These are phyloP conservation scores for Gastrophryne carolinensis DNA, from an alignment of 2,797 vertebrate species.

Conservation along the genomic window DNA sequence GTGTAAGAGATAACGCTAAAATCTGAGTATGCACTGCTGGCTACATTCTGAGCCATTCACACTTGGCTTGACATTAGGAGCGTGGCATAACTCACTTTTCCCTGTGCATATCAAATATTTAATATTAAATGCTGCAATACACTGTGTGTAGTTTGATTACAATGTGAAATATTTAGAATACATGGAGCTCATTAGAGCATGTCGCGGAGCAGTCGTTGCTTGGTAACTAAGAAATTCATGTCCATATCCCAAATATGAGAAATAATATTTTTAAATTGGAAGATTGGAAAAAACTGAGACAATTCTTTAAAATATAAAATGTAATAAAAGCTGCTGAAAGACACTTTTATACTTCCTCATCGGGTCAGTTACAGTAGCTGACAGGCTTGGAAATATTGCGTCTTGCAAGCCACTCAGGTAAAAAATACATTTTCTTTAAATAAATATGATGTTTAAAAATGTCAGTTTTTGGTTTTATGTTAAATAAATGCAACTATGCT, in stretches of 20 bases:
- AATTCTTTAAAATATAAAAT: background rate
- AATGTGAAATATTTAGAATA: background rate
- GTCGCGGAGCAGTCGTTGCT: conserved; percentile 3
- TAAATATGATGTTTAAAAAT: too few relatives aligned
- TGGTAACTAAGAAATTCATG: conserved; percentile 8
- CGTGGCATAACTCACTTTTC: background rate
- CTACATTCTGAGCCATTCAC: background rate
- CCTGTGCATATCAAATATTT: background rate
- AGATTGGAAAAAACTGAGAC: background rate
- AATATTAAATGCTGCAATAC: background rate
- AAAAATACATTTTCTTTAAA: too few relatives aligned
- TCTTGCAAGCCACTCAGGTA: too few relatives aligned
- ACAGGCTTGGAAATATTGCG: too few relatives aligned
- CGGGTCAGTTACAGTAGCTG: too few relatives aligned
- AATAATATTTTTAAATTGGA: background rate
- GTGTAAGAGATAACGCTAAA: too few relatives aligned
- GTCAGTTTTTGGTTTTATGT: too few relatives aligned
- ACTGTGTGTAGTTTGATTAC: conserved; percentile 13
- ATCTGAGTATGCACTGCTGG: background rate
- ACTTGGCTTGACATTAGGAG: background rate
- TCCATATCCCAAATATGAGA: conserved; percentile 1
- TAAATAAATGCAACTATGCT: too few relatives aligned
- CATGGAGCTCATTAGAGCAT: background rate
- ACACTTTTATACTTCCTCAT: too few relatives aligned
- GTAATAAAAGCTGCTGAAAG: too few relatives aligned